Conservation (phyloP, 1,140 invertebrate genomes). For the Sarcophaga peregrina region DNA sequence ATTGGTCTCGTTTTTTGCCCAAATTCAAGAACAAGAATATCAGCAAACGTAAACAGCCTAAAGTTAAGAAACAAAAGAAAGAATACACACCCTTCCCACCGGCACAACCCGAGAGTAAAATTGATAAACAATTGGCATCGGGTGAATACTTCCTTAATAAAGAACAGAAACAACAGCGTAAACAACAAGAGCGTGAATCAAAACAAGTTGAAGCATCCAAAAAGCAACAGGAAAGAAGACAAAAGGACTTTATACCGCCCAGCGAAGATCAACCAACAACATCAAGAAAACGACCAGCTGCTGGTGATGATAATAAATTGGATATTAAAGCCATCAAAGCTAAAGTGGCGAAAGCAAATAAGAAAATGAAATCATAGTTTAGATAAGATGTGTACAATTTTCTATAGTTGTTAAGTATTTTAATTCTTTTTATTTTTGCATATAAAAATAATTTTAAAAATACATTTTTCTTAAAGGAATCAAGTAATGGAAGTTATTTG, state of each 20-base stretch:
- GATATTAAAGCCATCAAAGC: constrained; percentile 60
- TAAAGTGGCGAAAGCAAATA: constrained; percentile 59
- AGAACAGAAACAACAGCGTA: constrained; percentile 80
- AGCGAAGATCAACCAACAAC: constrained; percentile 69
- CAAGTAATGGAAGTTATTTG: too few relatives aligned
- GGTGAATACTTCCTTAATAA: constrained; percentile 97
- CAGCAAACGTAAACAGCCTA: constrained; percentile 85
- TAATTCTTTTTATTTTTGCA: neutral
- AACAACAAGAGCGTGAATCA: constrained; percentile 79
- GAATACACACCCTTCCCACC: constrained; percentile 98
- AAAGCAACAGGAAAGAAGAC: constrained; percentile 80
- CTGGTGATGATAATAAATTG: constrained; percentile 47
- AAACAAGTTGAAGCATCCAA: constrained; percentile 78
- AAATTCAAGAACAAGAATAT: constrained; percentile 95
- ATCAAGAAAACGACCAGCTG: constrained; percentile 48
- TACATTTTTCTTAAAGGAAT: neutral
- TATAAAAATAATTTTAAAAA: neutral
- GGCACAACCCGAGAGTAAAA: constrained; percentile 88
- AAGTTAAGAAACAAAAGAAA: constrained; percentile 87
- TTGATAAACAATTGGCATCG: constrained; percentile 92
- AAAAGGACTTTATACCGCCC: constrained; percentile 86
- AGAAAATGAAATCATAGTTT: constrained; percentile 47
- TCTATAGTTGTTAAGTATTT: neutral
- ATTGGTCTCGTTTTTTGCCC: constrained; percentile 97
- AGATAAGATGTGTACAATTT: neutral